A percentile compares a stretch with the other conserved stretches of the same genome.
Evolutionary conservation across 2,888 invertebrate species (phyloP).

Genomic region (Dolomedes plantarius): DNA sequence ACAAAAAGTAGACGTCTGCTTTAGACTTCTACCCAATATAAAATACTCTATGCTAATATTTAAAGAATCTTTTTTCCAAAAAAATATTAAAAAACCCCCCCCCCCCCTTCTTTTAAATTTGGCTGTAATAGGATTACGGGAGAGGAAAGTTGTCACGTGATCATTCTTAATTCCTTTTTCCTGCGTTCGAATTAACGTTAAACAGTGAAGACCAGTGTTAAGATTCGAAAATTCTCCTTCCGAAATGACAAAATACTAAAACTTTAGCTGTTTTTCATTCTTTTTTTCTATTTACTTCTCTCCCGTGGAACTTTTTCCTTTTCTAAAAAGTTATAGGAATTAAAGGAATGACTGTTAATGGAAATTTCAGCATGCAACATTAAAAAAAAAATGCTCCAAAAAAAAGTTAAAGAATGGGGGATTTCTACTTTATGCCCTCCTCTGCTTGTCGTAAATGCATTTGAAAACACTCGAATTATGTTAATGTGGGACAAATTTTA

Average conservation of each 20-base stretch:
- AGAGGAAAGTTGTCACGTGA: not conserved
- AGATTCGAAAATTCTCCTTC: not conserved
- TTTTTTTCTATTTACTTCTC: not conserved
- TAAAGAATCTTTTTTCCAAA: no score
- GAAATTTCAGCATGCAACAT: not conserved
- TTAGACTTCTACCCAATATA: no score
- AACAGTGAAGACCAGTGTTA: not conserved
- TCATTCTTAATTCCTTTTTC: not conserved
- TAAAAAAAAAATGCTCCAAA: not conserved
- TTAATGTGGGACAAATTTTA: not conserved
- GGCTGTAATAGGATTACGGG: not conserved
- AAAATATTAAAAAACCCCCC: not conserved
- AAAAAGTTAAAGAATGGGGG: not conserved
- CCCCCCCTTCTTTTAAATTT: not conserved
- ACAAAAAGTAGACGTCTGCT: no score
- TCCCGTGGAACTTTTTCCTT: not conserved
- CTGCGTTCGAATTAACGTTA: not conserved
- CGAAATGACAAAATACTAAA: not conserved
- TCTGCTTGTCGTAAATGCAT: conserved; percentile 2
- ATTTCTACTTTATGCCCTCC: not conserved
- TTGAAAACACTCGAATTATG: conserved; percentile 7
- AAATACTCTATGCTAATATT: no score
- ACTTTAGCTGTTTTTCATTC: not conserved
- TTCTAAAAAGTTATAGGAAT: conserved; percentile 17
- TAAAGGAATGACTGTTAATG: conserved; percentile 49